Conservation (phyloP, 2,888 invertebrate genomes). For the Ceratothoa steindachneri region DNA sequence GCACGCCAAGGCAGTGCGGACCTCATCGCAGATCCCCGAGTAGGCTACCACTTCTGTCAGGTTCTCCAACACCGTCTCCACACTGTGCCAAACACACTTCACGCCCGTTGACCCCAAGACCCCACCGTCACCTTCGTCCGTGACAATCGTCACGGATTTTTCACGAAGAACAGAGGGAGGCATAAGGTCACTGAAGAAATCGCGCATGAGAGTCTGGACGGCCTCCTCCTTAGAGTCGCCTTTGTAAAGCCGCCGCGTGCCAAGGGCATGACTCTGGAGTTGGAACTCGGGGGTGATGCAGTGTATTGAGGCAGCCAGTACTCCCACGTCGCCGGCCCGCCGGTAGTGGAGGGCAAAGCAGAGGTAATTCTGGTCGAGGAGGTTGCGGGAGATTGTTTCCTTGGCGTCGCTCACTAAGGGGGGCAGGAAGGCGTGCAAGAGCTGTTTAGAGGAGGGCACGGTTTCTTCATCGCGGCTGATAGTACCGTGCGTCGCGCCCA, state of each 20-base stretch:
- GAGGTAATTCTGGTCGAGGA: constrained; percentile 39
- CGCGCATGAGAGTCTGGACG: constrained; percentile 23
- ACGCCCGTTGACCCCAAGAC: constrained; percentile 36
- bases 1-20: constrained; percentile 30
- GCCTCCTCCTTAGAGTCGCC: constrained; percentile 37
- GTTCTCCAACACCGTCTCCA: constrained; percentile 30
- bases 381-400: constrained; percentile 26
- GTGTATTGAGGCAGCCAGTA: constrained; percentile 39
- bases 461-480: constrained; percentile 26
- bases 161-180: constrained; percentile 36
- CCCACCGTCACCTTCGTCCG: constrained; percentile 32
- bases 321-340: constrained; percentile 6
- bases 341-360: constrained; percentile 39
- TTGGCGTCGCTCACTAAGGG: constrained; percentile 37
- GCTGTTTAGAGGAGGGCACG: constrained; percentile 31
- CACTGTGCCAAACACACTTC: constrained; percentile 43
- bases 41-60: constrained; percentile 35
- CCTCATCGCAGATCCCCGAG: constrained; percentile 40
- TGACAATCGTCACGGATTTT: constrained; percentile 39
- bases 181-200: constrained; percentile 38
- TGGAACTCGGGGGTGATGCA: constrained; percentile 42
- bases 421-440: constrained; percentile 34
- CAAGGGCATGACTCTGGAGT: constrained; percentile 38
- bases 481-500: constrained; percentile 41
- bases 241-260: constrained; percentile 31